phyloP scores from a whole-genome alignment of 2,797 vertebrate genomes.

The Sebastes cheni region DNA sequence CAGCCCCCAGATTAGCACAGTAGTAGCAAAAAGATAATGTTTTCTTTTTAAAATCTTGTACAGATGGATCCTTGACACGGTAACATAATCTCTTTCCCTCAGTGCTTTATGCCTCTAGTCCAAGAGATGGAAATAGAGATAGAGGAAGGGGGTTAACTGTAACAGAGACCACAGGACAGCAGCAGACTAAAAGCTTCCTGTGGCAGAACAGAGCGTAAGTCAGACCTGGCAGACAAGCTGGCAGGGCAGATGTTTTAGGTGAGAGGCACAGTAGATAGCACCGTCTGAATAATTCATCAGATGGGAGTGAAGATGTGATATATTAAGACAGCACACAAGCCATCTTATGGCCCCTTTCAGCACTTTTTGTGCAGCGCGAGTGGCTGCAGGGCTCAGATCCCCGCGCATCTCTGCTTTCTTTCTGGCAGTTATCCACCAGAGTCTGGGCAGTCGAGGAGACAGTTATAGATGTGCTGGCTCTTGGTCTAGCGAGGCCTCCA shows the following conservation, averaged over 20 bases:
- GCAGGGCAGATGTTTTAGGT: constrained; percentile 77
- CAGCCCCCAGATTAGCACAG: constrained; percentile 24
- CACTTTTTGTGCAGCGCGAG: constrained; percentile 58
- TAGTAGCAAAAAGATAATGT: constrained; percentile 20
- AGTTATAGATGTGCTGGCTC: constrained; percentile 71
- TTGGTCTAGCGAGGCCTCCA: constrained; percentile 58
- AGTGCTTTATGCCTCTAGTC: constrained; percentile 29
- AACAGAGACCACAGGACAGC: constrained; percentile 61
- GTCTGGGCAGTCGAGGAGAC: constrained; percentile 65
- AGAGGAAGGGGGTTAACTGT: constrained; percentile 65
- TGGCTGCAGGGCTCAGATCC: constrained; percentile 63
- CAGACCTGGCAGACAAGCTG: constrained; percentile 63
- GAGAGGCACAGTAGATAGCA: constrained; percentile 74
- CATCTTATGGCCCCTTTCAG: constrained; percentile 71
- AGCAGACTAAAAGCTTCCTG: constrained; percentile 80
- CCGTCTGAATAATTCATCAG: constrained; percentile 80
- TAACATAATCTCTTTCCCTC: constrained; percentile 52
- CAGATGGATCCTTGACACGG: constrained; percentile 33
- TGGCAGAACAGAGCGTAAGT: constrained; percentile 51
- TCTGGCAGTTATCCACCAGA: constrained; percentile 67
- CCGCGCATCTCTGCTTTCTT: constrained; percentile 58
- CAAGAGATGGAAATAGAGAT: constrained; percentile 60
- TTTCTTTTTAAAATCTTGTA: constrained; percentile 31
- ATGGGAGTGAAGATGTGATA: constrained; percentile 77
- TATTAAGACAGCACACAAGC: constrained; percentile 72